Evolutionary conservation across 2,797 vertebrate species (phyloP), one percentile per base, ranked within the genome.

Genomic region (Diglossa cyanea): DNA sequence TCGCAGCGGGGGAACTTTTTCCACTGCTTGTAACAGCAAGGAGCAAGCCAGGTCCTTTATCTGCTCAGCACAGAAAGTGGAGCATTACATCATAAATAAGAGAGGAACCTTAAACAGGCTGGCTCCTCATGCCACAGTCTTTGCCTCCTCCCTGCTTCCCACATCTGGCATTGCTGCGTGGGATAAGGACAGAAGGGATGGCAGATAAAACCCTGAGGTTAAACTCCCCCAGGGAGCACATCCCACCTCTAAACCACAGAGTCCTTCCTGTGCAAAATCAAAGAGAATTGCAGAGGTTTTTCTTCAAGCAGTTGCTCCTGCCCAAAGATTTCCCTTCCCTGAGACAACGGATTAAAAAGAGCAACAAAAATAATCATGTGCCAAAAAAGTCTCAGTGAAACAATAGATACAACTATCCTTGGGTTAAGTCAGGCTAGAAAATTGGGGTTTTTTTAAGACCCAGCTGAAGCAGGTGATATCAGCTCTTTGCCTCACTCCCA

Each of bases 1-100:
- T 54, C 10, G 0, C 75, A 83, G 92, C 75, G 25, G 61, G 72
- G 75, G 54, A 93, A 85, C 60, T 94, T 97, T 89, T 97, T 96
- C 94, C 95, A 94, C 47, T 75, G 75, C 81, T 83, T 47, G 74
- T 50, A 89, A 83, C 42, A 78, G 78, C 42, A 77, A 89, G 88
- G 68, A 94, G 26, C 39, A 72, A 90, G 81, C 58, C 66, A 54
- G 91, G 53, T 87, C 42, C 86, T 91, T 94, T 85, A 93, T 68
- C 91, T 77, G 1, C 86, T 86, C 51, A 6, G 18, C 33, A 63
- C 45, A 81, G 84, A 92, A 96, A 89, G 72, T 8, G 21, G 68
- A 84, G 42, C 75, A 44, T 86, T 70, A 68, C 72, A 37, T 80
- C 67, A 71, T n/a, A 83, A 87, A 75, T 40, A 50, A 81, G 68